Evolutionary conservation across 2,797 vertebrate species (phyloP).

Genomic region (Molossus molossus): DNA sequence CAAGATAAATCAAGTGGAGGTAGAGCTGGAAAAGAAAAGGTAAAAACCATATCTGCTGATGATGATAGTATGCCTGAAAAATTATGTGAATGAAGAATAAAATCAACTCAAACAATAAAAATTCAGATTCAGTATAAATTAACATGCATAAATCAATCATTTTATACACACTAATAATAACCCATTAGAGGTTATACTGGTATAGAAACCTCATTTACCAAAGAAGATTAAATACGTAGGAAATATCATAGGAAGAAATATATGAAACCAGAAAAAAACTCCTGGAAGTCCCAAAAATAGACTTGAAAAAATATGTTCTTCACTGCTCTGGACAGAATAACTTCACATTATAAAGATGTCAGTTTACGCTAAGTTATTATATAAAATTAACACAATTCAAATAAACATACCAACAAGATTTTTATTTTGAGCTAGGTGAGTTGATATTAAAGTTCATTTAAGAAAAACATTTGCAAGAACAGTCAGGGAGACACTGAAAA

Average conservation of each 20-base stretch:
- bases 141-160: not conserved
- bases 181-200: not conserved
- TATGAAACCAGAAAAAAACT: conserved; percentile 39
- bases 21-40: not conserved
- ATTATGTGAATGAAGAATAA: not conserved
- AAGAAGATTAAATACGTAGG: not conserved
- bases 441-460: conserved; percentile 12
- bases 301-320: not conserved
- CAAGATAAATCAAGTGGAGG: not conserved
- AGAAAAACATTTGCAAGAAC: not conserved
- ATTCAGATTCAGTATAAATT: conserved; percentile 46
- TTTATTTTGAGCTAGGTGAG: not conserved
- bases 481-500: not conserved
- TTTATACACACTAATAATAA: not conserved
- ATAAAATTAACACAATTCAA: conserved; percentile 47
- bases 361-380: conserved; percentile 18
- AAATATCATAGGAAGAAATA: not conserved
- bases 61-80: not conserved
- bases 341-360: not conserved
- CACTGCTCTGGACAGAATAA: not conserved
- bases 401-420: conserved; percentile 1
- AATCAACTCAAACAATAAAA: conserved; percentile 33
- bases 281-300: not conserved
- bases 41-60: not conserved
- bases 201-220: conserved; percentile 28